A percentile compares a stretch with the other conserved stretches of the same genome.
These are phyloP conservation scores for Tonatia bakeri DNA, from an alignment of 2,113 vertebrate species.

Conservation along the genomic window DNA sequence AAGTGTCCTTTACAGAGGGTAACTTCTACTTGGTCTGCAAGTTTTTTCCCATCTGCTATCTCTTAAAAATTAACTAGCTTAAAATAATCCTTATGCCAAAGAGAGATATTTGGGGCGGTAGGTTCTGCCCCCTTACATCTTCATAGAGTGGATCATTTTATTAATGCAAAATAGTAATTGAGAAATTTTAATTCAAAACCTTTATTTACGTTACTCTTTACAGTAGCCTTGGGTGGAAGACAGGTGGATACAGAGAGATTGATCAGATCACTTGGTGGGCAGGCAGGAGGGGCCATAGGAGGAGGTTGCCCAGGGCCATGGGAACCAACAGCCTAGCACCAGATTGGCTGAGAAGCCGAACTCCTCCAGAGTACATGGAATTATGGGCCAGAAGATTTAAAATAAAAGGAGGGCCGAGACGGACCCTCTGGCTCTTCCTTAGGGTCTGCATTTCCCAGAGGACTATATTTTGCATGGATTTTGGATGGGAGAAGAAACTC, in stretches of 20 bases:
- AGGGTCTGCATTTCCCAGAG: too few relatives aligned
- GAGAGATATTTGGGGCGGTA: neutral
- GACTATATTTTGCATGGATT: too few relatives aligned
- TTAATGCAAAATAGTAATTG: constrained; percentile 6
- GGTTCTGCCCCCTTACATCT: neutral
- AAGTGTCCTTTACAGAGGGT: neutral
- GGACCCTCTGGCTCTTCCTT: too few relatives aligned
- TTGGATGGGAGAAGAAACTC: too few relatives aligned
- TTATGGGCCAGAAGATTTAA: too few relatives aligned
- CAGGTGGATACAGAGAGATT: neutral
- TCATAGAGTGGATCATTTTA: constrained; percentile 16
- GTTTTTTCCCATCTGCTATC: neutral
- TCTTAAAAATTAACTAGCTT: neutral
- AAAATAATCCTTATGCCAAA: neutral
- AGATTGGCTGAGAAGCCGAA: too few relatives aligned
- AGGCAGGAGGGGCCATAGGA: too few relatives aligned
- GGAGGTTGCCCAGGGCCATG: too few relatives aligned
- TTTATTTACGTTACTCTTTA: constrained; percentile 3
- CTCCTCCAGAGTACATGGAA: too few relatives aligned
- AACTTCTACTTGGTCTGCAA: neutral
- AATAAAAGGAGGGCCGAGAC: too few relatives aligned
- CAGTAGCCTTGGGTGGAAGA: neutral
- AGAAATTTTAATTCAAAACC: constrained; percentile 17
- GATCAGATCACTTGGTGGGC: too few relatives aligned
- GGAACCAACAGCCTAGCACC: too few relatives aligned